Percentiles rank a stretch among this genome's conserved stretches.
Evolutionary conservation across 2,113 vertebrate genomes (phyloP).

Genomic region (Osmerus mordax): DNA sequence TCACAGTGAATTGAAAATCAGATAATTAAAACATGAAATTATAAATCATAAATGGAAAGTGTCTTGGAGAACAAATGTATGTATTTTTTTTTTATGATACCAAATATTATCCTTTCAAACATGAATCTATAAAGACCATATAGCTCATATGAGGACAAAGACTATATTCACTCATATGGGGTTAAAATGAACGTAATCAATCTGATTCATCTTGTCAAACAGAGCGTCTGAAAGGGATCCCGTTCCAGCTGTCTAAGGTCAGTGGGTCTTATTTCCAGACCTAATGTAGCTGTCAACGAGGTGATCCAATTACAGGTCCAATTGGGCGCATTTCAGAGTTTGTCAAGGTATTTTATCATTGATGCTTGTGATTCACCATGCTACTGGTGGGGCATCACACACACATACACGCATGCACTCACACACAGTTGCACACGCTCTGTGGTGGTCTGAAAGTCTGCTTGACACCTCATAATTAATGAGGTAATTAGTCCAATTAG

Average conservation of each 20-base stretch:
- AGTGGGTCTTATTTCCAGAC: conserved; percentile 44
- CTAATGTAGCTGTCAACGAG: conserved; percentile 60
- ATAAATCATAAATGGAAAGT: too few relatives aligned
- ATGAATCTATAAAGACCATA: conserved; percentile 10
- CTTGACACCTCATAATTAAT: conserved; percentile 46
- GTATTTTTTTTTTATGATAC: too few relatives aligned
- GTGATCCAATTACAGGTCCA: conserved; percentile 51
- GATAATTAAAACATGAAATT: too few relatives aligned
- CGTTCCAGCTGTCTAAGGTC: conserved; percentile 56
- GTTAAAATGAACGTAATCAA: conserved; percentile 47
- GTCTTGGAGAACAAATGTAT: too few relatives aligned
- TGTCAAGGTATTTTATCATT: conserved; percentile 62
- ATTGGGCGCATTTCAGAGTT: conserved; percentile 57
- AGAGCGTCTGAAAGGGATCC: conserved; percentile 52
- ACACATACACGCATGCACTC: neutral
- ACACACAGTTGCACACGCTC: conserved; percentile 7
- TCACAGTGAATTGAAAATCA: too few relatives aligned
- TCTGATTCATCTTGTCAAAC: conserved; percentile 46
- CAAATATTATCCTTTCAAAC: neutral
- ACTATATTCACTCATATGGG: conserved; percentile 9
- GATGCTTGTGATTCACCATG: conserved; percentile 36
- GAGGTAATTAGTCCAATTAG: conserved; percentile 43
- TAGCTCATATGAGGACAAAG: neutral
- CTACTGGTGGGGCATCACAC: neutral
- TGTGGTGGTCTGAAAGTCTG: conserved; percentile 20